phyloP scores from a whole-genome alignment of 1,140 invertebrate species.

The Nebria ingens region DNA sequence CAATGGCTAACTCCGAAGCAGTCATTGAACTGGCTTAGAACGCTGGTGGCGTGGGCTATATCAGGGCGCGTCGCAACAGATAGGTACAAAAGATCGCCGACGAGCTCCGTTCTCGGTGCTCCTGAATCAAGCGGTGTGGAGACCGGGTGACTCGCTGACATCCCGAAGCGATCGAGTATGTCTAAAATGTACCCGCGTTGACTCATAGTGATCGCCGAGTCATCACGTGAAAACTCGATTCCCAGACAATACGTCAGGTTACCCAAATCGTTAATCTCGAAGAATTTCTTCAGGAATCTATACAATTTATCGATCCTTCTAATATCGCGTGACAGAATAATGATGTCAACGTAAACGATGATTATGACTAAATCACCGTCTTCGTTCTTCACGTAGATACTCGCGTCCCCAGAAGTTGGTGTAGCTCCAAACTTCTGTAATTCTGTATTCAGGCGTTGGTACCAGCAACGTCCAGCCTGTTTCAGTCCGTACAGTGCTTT shows the following conservation, averaged over 20 bases:
- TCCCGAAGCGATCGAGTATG: background rate
- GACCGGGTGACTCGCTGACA: background rate
- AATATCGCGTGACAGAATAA: background rate
- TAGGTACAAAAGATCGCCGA: background rate
- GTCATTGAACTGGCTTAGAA: background rate
- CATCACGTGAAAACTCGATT: background rate
- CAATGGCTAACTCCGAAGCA: background rate
- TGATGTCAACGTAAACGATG: background rate
- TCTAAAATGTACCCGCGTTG: background rate
- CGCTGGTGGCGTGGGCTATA: background rate
- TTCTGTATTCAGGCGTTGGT: background rate
- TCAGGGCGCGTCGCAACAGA: background rate
- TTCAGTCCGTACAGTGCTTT: conserved; percentile 28
- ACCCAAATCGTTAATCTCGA: background rate
- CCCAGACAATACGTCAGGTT: background rate
- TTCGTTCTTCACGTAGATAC: background rate
- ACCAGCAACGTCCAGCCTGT: background rate
- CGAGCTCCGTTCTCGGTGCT: background rate
- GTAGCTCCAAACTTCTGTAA: background rate
- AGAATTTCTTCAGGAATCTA: background rate
- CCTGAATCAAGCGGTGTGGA: background rate
- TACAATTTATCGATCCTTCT: background rate
- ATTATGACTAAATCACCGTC: background rate
- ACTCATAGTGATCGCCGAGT: background rate
- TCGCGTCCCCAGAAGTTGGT: background rate